Conservation (phyloP, 2,113 vertebrate genomes). For the Vombatus ursinus region DNA sequence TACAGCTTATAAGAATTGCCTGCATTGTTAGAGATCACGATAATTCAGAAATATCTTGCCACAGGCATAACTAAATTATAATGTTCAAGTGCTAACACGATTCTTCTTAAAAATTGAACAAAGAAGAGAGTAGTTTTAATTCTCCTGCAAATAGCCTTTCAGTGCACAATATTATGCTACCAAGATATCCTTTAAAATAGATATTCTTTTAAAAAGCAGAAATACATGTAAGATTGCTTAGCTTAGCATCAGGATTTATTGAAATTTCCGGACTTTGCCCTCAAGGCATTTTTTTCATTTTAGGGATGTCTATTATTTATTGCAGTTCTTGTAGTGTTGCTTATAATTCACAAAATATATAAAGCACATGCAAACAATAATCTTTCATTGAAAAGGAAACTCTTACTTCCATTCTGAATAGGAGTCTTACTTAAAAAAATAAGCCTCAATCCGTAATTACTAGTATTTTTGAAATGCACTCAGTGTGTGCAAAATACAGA, state of each 20-base stretch:
- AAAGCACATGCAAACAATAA: neutral
- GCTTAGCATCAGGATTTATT: neutral
- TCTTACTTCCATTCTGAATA: constrained; percentile 11
- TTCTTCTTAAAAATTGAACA: neutral
- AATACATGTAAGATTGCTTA: neutral
- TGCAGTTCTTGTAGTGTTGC: neutral
- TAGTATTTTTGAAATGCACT: neutral
- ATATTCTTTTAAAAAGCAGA: neutral
- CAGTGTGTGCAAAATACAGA: neutral
- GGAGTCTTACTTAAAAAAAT: neutral
- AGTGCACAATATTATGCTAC: neutral
- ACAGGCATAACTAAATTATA: neutral
- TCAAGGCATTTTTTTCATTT: constrained; percentile 11
- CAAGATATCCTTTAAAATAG: neutral
- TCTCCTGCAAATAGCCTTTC: neutral
- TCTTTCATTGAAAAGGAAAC: neutral
- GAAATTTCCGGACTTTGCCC: neutral
- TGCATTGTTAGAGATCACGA: neutral
- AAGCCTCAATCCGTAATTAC: neutral
- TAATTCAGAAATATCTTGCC: constrained; percentile 6
- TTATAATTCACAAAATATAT: neutral
- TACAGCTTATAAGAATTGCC: constrained; percentile 8
- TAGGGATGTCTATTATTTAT: neutral
- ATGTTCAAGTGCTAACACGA: constrained; percentile 10
- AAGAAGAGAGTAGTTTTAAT: neutral